Conservation (phyloP, 1,140 invertebrate species). For the Dreissena polymorpha region DNA sequence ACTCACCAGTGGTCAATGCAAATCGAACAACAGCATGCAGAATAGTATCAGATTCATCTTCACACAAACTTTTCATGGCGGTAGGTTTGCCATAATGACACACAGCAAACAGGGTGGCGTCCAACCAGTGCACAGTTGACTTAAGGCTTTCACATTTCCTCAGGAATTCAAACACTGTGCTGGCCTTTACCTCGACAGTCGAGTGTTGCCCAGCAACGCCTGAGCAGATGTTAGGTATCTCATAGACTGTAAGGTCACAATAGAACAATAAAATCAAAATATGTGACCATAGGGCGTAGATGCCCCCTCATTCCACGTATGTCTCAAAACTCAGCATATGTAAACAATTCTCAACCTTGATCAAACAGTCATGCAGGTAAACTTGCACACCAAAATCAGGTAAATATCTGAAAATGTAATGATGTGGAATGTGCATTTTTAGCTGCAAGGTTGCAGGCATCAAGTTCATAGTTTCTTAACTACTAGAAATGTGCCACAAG, state of each 20-base stretch:
- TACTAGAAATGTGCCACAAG: no score
- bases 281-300: no score
- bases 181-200: neutral
- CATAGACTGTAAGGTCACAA: neutral
- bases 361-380: no score
- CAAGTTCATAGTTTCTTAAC: no score
- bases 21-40: constrained; percentile 37
- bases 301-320: no score
- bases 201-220: constrained; percentile 7
- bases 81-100: neutral
- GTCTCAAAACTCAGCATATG: no score
- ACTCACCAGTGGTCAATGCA: constrained; percentile 36
- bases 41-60: constrained; percentile 16
- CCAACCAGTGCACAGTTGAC: constrained; percentile 12
- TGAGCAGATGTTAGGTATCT: neutral
- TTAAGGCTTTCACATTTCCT: neutral
- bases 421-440: no score
- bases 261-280: no score
- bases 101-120: constrained; percentile 20
- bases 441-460: no score
- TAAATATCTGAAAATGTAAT: no score
- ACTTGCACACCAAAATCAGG: no score
- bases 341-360: no score
- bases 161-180: constrained; percentile 25
- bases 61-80: neutral